Evolutionary conservation across 2,888 invertebrate species (phyloP).

Genomic region (Thumatha senex): DNA sequence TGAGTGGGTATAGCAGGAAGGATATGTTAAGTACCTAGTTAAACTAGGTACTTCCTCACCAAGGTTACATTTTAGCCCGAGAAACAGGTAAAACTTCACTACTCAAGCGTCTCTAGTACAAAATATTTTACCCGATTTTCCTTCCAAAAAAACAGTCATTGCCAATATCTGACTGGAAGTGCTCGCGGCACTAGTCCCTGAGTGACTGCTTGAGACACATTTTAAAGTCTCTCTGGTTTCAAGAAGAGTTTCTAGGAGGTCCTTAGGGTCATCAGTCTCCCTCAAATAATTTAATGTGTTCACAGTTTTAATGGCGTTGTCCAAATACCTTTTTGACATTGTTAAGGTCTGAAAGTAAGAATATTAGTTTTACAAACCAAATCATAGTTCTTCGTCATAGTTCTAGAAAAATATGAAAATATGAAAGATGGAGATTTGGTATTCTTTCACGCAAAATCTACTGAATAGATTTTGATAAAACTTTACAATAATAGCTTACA

Average conservation of each 20-base stretch:
- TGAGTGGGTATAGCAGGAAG: too few species aligned
- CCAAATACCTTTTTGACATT: slow-evolving; percentile 48
- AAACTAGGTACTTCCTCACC: too few species aligned
- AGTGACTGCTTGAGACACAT: slow-evolving; percentile 63
- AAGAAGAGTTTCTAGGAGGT: slow-evolving; percentile 58
- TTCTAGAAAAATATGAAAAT: too few species aligned
- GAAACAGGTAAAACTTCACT: too few species aligned
- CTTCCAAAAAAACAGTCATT: slow-evolving; percentile 80
- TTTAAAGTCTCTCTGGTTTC: slow-evolving; percentile 37
- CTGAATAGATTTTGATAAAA: too few species aligned
- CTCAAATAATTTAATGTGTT: slow-evolving; percentile 55
- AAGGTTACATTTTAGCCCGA: too few species aligned
- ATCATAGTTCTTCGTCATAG: too few species aligned
- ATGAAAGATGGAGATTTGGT: too few species aligned
- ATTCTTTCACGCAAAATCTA: too few species aligned
- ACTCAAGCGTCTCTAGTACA: neutral
- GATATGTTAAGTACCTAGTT: too few species aligned
- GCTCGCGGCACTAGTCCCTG: slow-evolving; percentile 70
- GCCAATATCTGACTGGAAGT: slow-evolving; percentile 81
- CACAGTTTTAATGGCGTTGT: slow-evolving; percentile 49
- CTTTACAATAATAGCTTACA: too few species aligned
- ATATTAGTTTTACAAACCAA: too few species aligned
- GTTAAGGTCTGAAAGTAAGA: slow-evolving; percentile 46
- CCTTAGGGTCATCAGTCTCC: slow-evolving; percentile 38
- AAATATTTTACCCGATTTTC: slow-evolving; percentile 59